These are phyloP conservation scores for Myotis myotis DNA, from an alignment of 2,797 vertebrate genomes.

Conservation along the genomic window DNA sequence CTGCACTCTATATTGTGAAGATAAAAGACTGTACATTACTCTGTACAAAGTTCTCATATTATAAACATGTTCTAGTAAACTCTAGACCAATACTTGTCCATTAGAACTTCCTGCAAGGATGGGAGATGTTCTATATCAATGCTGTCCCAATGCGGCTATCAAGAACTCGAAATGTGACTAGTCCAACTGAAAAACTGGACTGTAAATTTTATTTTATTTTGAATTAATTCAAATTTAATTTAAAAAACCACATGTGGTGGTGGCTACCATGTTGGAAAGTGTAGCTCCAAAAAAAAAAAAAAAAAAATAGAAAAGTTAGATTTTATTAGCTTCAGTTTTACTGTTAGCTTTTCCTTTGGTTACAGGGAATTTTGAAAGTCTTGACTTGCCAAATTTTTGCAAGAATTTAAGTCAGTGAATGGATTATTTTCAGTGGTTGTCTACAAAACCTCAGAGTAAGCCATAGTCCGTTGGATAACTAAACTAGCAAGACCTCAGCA, in stretches of 20 bases:
- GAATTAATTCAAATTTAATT: not conserved
- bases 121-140: not conserved
- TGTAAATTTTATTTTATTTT: not conserved
- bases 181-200: not conserved
- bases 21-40: not conserved
- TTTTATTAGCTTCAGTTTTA: not conserved
- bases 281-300: not conserved
- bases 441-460: not conserved
- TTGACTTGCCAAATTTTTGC: not conserved
- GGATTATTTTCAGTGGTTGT: not conserved
- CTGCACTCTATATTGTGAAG: not conserved
- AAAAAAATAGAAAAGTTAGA: not conserved
- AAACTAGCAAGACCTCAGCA: not conserved
- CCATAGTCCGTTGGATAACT: not conserved
- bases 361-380: not conserved
- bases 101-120: not conserved
- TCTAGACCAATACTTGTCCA: not conserved
- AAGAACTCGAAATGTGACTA: not conserved
- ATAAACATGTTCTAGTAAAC: not conserved
- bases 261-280: not conserved
- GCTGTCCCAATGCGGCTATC: rapidly evolving
- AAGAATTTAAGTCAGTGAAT: not conserved
- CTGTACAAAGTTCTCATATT: not conserved
- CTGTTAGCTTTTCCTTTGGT: not conserved
- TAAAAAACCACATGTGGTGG: not conserved